A percentile compares a stretch with the other conserved stretches of the same genome.
Evolutionary conservation across 64 coral and sea anemone genomes (phyloP).

Genomic region (Porites australiensis): DNA sequence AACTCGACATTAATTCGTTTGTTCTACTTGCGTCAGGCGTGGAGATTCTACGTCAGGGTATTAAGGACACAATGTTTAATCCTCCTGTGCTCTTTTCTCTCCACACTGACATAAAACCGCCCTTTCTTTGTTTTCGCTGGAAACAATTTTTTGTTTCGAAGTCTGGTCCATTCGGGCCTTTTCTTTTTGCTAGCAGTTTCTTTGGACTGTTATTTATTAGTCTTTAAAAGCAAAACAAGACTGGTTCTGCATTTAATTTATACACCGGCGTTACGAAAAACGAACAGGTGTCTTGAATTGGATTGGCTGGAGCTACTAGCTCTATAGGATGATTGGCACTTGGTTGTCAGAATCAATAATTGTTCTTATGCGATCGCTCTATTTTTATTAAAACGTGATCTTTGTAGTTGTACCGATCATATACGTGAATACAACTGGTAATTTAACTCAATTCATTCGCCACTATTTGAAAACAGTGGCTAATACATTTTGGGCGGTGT

Average conservation of each 20-base stretch:
- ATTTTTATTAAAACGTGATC: slow-evolving; percentile 18
- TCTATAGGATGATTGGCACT: slow-evolving; percentile 17
- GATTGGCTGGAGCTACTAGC: neutral
- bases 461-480: neutral
- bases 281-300: slow-evolving; percentile 26
- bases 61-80: neutral
- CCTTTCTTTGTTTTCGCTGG: neutral
- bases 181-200: neutral
- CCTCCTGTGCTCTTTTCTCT: neutral
- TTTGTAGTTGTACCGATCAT: too few relatives aligned
- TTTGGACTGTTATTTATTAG: neutral
- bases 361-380: neutral
- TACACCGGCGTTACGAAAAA: neutral
- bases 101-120: neutral
- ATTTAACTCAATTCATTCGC: neutral
- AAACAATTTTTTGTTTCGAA: neutral
- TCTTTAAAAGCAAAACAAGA: neutral
- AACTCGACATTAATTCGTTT: neutral
- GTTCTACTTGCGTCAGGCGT: slow-evolving; percentile 22
- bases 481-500: neutral
- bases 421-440: neutral
- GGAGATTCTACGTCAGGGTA: neutral
- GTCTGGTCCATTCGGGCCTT: neutral
- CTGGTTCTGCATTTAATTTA: slow-evolving; percentile 19
- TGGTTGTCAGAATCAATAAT: slow-evolving; percentile 2